Evolutionary conservation across 2,888 invertebrate species (phyloP), one percentile per base, ranked within the genome.

Genomic region (Anagyrus pseudococci): DNA sequence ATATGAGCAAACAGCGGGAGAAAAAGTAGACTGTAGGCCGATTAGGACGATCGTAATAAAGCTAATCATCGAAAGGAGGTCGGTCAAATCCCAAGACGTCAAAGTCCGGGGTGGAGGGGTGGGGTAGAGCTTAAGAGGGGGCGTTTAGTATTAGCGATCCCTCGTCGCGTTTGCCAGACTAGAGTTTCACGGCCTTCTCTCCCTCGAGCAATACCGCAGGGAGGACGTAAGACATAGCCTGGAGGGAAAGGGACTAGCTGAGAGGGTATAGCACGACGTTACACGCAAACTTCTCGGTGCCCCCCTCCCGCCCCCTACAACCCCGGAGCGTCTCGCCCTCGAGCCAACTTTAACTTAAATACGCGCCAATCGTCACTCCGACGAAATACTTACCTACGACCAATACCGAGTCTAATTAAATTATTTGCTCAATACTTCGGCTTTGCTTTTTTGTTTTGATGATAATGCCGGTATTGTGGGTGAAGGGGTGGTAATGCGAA

Each of bases 401-500:
- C 44, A n/a, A 19, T 23, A 13, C 25, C 40, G 19, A n/a, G 49
- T 13, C 25, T 54, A 55, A 63, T 54, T 63, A 26, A 63, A 58
- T 62, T 50, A 63, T 58, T 63, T 41, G 33, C 50, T 50, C 15
- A n/a, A n/a, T n/a, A n/a, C n/a, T n/a, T n/a, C n/a, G n/a, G n/a
- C n/a, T n/a, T n/a, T n/a, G n/a, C n/a, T n/a, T n/a, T n/a, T n/a
- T n/a, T n/a, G n/a, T n/a, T n/a, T n/a, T n/a, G n/a, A n/a, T n/a
- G n/a, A n/a, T n/a, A n/a, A n/a, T n/a, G n/a, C n/a, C n/a, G n/a
- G n/a, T n/a, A n/a, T n/a, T n/a, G n/a, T n/a, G n/a, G n/a, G n/a
- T n/a, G n/a, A n/a, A n/a, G n/a, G n/a, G n/a, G n/a, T n/a, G n/a
- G n/a, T n/a, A n/a, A n/a, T n/a, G n/a, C n/a, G n/a, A n/a, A n/a